phyloP scores from a whole-genome alignment of 2,888 invertebrate genomes.

The Orchesella flavescens region DNA sequence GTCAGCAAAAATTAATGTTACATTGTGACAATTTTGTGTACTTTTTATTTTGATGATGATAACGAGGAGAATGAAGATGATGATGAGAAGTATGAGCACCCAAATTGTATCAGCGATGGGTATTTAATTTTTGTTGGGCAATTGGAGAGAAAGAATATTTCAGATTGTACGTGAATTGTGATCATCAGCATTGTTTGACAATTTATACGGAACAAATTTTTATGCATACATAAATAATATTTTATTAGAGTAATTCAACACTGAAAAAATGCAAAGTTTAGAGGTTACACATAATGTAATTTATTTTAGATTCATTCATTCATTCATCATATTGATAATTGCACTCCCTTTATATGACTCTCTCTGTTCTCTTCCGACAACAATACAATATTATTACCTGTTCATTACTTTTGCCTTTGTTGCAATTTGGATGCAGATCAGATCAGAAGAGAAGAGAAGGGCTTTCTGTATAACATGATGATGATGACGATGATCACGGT shows the following conservation, averaged over 20 bases:
- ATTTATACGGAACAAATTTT: conserved; percentile 11
- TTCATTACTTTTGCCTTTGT: neutral
- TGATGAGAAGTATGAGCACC: neutral
- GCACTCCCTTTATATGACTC: neutral
- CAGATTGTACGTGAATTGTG: too few species aligned
- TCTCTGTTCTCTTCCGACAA: conserved; percentile 50
- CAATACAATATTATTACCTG: conserved; percentile 45
- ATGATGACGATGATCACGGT: neutral
- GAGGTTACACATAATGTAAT: conserved; percentile 21
- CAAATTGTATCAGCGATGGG: neutral
- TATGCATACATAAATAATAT: neutral
- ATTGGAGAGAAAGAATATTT: too few species aligned
- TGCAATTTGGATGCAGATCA: neutral
- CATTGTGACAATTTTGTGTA: neutral
- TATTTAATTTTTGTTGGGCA: neutral
- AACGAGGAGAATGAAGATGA: neutral
- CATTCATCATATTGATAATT: neutral
- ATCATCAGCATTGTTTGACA: neutral
- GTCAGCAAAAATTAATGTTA: neutral
- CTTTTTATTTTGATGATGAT: too few species aligned
- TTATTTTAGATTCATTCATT: neutral
- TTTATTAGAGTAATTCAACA: too few species aligned
- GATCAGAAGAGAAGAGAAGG: too few species aligned
- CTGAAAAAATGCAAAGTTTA: conserved; percentile 13
- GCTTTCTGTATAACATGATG: neutral